Conservation (phyloP, 2,888 invertebrate genomes). For the Agrotis segetum region DNA sequence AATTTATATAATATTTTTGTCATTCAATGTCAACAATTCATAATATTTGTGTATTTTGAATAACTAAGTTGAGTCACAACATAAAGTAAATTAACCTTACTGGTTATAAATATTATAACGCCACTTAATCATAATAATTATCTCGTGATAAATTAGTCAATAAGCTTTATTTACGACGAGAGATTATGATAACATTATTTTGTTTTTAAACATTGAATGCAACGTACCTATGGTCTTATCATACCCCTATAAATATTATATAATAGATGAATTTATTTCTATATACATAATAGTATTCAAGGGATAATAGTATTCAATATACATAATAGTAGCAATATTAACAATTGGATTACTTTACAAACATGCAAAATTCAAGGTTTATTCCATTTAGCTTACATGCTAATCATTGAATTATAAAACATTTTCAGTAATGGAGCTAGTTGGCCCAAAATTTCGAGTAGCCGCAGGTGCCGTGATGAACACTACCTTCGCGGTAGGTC, state of each 20-base stretch:
- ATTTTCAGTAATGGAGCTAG: slow-evolving; percentile 92
- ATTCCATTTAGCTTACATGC: not conserved
- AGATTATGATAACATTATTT: slow-evolving; percentile 15
- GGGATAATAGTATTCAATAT: too few species aligned
- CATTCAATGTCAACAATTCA: too few species aligned
- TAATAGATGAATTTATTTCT: not conserved
- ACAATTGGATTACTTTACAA: too few species aligned
- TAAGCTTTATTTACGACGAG: slow-evolving; percentile 15
- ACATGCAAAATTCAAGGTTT: not conserved
- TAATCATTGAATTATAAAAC: too few species aligned
- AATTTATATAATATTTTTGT: too few species aligned
- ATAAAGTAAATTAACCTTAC: not conserved
- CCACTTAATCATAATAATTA: slow-evolving; percentile 3
- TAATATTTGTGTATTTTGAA: not conserved
- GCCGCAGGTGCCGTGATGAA: slow-evolving; percentile 93
- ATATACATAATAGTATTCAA: not conserved
- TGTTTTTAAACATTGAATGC: slow-evolving; percentile 6
- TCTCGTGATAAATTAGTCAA: not conserved
- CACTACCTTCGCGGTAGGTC: slow-evolving; percentile 93
- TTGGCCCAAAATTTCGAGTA: slow-evolving; percentile 93
- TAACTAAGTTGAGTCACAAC: not conserved
- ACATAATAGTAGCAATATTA: not conserved
- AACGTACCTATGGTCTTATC: not conserved
- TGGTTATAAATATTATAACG: not conserved
- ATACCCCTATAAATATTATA: not conserved